Percentiles rank a stretch among this genome's conserved stretches.
Evolutionary conservation across 2,797 vertebrate species (phyloP).

Genomic region (Petrocephalus schoutedeni): DNA sequence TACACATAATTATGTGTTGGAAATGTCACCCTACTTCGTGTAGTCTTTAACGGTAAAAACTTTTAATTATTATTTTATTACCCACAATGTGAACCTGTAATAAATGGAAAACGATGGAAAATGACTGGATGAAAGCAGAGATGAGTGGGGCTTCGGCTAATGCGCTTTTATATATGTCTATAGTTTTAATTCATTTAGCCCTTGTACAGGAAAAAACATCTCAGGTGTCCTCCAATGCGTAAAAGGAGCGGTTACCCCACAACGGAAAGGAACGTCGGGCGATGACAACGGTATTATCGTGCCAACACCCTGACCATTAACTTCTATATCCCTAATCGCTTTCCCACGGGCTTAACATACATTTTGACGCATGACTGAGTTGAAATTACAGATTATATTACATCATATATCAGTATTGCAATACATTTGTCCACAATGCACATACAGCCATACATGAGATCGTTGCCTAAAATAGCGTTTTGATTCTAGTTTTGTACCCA

Average conservation of each 20-base stretch:
- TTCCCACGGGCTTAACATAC: background rate
- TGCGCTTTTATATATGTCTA: background rate
- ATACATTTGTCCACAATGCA: background rate
- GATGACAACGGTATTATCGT: background rate
- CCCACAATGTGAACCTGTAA: background rate
- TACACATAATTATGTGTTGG: background rate
- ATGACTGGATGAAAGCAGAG: background rate
- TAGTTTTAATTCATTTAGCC: background rate
- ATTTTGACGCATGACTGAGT: background rate
- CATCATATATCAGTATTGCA: background rate
- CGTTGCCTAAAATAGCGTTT: background rate
- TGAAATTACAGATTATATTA: background rate
- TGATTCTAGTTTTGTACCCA: background rate
- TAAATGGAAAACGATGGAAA: no score
- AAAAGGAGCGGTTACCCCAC: background rate
- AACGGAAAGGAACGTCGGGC: background rate
- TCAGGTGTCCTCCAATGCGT: background rate
- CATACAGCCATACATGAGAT: background rate
- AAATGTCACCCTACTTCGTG: background rate
- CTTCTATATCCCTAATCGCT: background rate
- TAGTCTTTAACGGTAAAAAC: background rate
- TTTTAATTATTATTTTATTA: background rate
- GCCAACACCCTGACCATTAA: constrained; percentile 2
- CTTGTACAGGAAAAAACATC: background rate
- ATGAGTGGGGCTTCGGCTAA: background rate